Percentiles rank a stretch among this genome's conserved stretches.
Evolutionary conservation across 2,888 invertebrate genomes (phyloP).

Genomic region (Pinctada fucata): DNA sequence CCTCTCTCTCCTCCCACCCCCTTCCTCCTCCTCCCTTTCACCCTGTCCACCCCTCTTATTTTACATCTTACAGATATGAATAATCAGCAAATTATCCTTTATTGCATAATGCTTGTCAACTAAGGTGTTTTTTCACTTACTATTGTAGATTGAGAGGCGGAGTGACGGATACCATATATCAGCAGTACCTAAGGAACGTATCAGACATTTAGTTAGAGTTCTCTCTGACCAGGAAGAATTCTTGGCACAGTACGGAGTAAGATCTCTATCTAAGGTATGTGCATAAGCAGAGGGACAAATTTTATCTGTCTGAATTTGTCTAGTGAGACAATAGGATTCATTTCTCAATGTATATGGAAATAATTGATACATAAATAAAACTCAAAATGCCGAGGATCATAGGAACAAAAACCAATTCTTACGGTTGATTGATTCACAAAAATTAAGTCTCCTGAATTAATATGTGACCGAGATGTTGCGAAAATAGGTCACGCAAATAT

Average conservation of each 20-base stretch:
- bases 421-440: no score
- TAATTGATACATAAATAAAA: no score
- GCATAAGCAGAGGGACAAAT: slow-evolving; percentile 3
- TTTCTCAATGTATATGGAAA: background rate
- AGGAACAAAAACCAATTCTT: no score
- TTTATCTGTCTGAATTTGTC: background rate
- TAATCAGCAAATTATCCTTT: no score
- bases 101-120: background rate
- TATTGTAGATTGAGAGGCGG: background rate
- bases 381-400: no score
- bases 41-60: no score
- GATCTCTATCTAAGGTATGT: slow-evolving; percentile 73
- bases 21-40: no score
- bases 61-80: no score
- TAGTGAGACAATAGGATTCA: background rate
- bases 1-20: no score
- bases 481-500: no score
- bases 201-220: slow-evolving; percentile 58
- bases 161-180: slow-evolving; percentile 53
- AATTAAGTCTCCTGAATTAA: no score
- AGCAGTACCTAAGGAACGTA: slow-evolving; percentile 57
- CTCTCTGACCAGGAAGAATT: slow-evolving; percentile 71
- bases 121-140: background rate
- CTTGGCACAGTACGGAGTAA: slow-evolving; percentile 71
- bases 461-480: no score